Conservation (phyloP, 2,888 invertebrate species). For the Pristionchus entomophagus region DNA sequence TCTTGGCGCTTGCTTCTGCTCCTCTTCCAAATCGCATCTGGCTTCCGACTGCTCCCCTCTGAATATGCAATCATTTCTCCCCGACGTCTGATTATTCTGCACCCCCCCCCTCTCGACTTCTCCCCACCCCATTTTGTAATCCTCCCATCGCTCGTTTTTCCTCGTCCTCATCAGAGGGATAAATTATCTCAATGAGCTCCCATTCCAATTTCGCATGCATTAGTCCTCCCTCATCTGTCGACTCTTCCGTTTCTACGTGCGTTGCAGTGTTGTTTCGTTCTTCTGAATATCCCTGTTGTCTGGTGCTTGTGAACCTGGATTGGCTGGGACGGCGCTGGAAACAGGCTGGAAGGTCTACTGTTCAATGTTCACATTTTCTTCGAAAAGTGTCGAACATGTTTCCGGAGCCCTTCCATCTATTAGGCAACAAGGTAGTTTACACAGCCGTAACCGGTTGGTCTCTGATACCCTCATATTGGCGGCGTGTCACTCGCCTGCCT, state of each 20-base stretch:
- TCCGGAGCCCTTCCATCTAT: not conserved
- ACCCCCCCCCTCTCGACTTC: not conserved
- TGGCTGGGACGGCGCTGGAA: too few species aligned
- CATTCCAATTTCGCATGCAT: conserved; percentile 24
- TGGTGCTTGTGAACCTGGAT: too few species aligned
- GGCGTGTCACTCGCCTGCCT: not conserved
- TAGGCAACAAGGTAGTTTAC: not conserved
- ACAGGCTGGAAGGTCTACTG: too few species aligned
- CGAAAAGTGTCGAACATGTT: too few species aligned
- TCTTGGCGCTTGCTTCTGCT: not conserved
- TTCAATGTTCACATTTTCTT: too few species aligned
- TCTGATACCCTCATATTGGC: not conserved
- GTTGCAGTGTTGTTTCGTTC: too few species aligned
- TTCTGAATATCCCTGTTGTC: too few species aligned
- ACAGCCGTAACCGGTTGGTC: conserved; percentile 7
- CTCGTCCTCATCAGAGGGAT: conserved; percentile 20
- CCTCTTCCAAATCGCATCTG: conserved; percentile 15
- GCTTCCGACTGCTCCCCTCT: conserved; percentile 10
- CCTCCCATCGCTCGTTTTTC: conserved; percentile 4
- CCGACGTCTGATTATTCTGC: conserved; percentile 16
- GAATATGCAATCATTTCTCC: conserved; percentile 9
- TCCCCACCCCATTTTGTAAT: not conserved
- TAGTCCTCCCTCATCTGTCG: not conserved
- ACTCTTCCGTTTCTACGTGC: not conserved
- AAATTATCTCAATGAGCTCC: conserved; percentile 31